These are phyloP conservation scores for Xiphophorus maculatus DNA, from an alignment of 2,113 vertebrate species.

Conservation along the genomic window DNA sequence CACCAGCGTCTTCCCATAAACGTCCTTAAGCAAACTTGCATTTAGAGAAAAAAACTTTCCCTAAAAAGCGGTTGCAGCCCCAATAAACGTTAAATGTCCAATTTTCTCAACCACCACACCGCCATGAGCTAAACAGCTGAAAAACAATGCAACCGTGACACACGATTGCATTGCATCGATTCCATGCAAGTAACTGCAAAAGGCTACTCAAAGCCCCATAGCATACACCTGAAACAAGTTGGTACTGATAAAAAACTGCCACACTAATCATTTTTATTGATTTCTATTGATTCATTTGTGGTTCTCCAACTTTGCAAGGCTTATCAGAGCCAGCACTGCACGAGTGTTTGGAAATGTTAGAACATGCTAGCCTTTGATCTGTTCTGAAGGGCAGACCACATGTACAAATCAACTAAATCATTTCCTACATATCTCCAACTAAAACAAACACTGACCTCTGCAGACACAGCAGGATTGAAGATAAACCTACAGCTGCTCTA, in stretches of 20 bases:
- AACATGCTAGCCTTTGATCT: slow-evolving; percentile 42
- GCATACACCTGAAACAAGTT: neutral
- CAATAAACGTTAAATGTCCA: slow-evolving; percentile 14
- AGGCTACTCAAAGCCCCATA: neutral
- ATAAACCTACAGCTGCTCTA: slow-evolving; percentile 1
- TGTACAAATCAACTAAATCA: slow-evolving; percentile 26
- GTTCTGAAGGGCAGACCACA: slow-evolving; percentile 27
- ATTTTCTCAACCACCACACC: slow-evolving; percentile 29
- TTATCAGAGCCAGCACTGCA: slow-evolving; percentile 26
- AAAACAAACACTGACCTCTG: slow-evolving; percentile 19
- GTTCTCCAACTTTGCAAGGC: neutral
- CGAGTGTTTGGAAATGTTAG: slow-evolving; percentile 16
- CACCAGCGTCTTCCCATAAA: slow-evolving; percentile 33
- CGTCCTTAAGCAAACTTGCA: slow-evolving; percentile 27
- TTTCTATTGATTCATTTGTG: neutral
- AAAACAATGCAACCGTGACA: slow-evolving; percentile 21
- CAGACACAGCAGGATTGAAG: slow-evolving; percentile 1
- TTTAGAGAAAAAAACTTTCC: slow-evolving; percentile 1
- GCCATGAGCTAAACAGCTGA: slow-evolving; percentile 20
- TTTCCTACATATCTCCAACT: slow-evolving; percentile 16
- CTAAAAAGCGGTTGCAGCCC: slow-evolving; percentile 15
- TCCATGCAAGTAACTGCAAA: slow-evolving; percentile 12
- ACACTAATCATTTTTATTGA: slow-evolving; percentile 13
- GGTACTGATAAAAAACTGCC: slow-evolving; percentile 1
- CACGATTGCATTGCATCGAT: neutral